Conservation (phyloP, 2,888 invertebrate species). For the Platerodrilus igneus region DNA sequence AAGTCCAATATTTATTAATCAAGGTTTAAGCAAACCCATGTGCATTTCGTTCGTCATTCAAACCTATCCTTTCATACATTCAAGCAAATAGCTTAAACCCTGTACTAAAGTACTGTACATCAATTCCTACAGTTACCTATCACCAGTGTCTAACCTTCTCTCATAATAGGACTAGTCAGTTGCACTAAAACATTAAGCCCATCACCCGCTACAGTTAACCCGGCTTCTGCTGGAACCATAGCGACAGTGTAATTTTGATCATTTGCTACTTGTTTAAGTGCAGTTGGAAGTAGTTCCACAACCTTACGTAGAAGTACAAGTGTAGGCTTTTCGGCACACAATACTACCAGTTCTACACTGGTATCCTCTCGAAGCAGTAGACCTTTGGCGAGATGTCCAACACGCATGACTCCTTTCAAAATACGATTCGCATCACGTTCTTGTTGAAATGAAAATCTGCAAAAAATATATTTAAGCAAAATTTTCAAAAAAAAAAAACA, state of each 20-base stretch:
- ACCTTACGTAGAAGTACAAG: conserved; percentile 81
- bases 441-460: conserved; percentile 63
- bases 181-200: conserved; percentile 78
- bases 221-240: conserved; percentile 78
- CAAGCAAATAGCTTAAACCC: conserved; percentile 44
- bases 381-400: conserved; percentile 86
- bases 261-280: conserved; percentile 66
- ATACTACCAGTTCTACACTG: conserved; percentile 85
- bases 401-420: conserved; percentile 94
- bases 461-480: conserved; percentile 31
- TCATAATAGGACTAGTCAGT: conserved; percentile 88
- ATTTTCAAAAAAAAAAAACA: conserved; percentile 4
- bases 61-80: conserved; percentile 8
- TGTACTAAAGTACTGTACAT: conserved; percentile 43
- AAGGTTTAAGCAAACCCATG: conserved; percentile 44
- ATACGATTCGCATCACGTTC: conserved; percentile 62
- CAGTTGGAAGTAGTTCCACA: conserved; percentile 75
- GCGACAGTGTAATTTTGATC: conserved; percentile 80
- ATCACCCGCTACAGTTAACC: conserved; percentile 77
- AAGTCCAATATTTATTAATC: conserved; percentile 50
- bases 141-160: conserved; percentile 60
- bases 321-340: conserved; percentile 94
- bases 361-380: conserved; percentile 86
- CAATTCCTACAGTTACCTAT: conserved; percentile 25
- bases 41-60: conserved; percentile 7